These are phyloP conservation scores for Coleophora deauratella DNA, from an alignment of 2,888 invertebrate genomes.

Conservation along the genomic window DNA sequence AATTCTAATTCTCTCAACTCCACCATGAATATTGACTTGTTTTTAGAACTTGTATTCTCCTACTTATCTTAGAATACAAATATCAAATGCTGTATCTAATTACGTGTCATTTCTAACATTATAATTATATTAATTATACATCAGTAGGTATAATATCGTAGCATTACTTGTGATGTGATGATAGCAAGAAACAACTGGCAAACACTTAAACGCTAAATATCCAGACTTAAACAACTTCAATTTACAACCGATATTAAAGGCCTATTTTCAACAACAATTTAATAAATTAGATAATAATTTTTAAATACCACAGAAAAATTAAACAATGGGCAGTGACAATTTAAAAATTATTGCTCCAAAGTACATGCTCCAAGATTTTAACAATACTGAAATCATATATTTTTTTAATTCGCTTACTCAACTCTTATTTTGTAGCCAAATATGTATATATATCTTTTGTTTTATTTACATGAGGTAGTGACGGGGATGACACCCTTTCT, in stretches of 20 bases:
- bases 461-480: constrained; percentile 72
- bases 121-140: too few species aligned
- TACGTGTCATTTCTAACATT: not conserved
- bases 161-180: constrained; percentile 3
- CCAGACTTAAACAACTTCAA: constrained; percentile 9
- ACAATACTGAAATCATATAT: constrained; percentile 31
- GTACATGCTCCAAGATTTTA: constrained; percentile 32
- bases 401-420: constrained; percentile 27
- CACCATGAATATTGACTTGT: too few species aligned
- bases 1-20: too few species aligned
- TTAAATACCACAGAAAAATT: constrained; percentile 22
- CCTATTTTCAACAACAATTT: constrained; percentile 9
- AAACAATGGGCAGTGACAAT: constrained; percentile 44
- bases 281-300: constrained; percentile 7
- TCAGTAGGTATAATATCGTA: too few species aligned
- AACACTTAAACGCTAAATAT: not conserved
- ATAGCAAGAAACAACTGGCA: not conserved
- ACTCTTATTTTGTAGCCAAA: constrained; percentile 60
- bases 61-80: too few species aligned
- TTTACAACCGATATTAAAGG: constrained; percentile 14
- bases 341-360: constrained; percentile 54
- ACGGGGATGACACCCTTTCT: constrained; percentile 46
- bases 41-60: too few species aligned
- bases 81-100: too few species aligned
- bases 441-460: constrained; percentile 38